These are phyloP conservation scores for Lacerta viridis DNA, from an alignment of 2,797 vertebrate genomes.

Conservation along the genomic window DNA sequence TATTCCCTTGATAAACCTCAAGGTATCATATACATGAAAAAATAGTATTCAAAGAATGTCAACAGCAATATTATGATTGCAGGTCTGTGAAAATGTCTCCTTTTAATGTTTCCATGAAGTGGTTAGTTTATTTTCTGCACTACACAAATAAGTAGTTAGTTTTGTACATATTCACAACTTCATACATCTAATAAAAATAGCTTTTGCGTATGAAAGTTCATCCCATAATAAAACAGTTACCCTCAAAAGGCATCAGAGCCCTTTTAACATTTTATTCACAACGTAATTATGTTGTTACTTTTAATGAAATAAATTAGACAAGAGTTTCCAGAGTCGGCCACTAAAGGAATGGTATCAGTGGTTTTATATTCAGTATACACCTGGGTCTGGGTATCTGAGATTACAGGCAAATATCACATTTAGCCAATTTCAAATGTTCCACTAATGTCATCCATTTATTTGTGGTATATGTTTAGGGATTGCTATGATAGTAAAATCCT, in stretches of 20 bases:
- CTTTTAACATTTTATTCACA: background rate
- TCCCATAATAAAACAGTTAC: background rate
- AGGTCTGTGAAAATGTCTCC: background rate
- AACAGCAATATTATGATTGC: background rate
- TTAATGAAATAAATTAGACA: background rate
- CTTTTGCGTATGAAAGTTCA: background rate
- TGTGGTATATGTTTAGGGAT: conserved; percentile 1
- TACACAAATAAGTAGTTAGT: background rate
- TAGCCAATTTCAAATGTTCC: background rate
- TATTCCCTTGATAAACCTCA: conserved; percentile 17
- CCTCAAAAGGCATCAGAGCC: background rate
- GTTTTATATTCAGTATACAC: background rate
- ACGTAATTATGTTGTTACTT: background rate
- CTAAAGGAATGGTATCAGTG: background rate
- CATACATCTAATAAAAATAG: background rate
- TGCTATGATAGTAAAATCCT: conserved; percentile 18
- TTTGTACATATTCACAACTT: background rate
- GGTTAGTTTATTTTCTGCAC: background rate
- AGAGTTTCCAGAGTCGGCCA: background rate
- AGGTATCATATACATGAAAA: background rate
- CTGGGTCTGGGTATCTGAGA: background rate
- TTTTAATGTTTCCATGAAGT: background rate
- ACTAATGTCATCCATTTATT: conserved; percentile 13
- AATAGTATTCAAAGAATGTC: background rate
- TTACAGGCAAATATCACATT: background rate